Evolutionary conservation across 2,113 vertebrate genomes (phyloP).

Genomic region (Gracilinanus agilis): DNA sequence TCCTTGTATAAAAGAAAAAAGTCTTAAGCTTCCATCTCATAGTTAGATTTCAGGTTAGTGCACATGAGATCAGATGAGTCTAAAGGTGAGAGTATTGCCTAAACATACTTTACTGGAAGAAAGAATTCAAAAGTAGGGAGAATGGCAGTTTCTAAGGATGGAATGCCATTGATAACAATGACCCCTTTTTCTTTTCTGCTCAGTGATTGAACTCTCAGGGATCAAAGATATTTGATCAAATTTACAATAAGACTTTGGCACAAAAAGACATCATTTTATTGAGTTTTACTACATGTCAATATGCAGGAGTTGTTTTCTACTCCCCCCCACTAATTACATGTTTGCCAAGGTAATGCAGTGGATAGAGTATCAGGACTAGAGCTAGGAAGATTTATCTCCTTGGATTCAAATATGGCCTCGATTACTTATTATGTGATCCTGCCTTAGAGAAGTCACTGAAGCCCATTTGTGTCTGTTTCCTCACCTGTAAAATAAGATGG

Average conservation of each 20-base stretch:
- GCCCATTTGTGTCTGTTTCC: too few species aligned
- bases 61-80: neutral
- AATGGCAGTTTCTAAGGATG: neutral
- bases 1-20: neutral
- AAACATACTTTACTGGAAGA: neutral
- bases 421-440: too few species aligned
- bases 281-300: neutral
- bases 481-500: too few species aligned
- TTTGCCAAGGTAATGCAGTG: neutral
- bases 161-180: neutral
- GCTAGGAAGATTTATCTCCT: too few species aligned
- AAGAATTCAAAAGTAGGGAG: neutral
- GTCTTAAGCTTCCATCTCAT: neutral
- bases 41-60: neutral
- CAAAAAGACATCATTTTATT: too few species aligned
- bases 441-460: too few species aligned
- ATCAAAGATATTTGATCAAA: neutral
- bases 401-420: too few species aligned
- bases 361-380: too few species aligned
- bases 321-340: neutral
- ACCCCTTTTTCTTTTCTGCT: neutral
- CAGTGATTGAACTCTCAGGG: neutral
- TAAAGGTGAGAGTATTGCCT: neutral
- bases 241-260: neutral
- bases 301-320: neutral